Conservation (phyloP, 2,888 invertebrate species). For the Boloria selene region DNA sequence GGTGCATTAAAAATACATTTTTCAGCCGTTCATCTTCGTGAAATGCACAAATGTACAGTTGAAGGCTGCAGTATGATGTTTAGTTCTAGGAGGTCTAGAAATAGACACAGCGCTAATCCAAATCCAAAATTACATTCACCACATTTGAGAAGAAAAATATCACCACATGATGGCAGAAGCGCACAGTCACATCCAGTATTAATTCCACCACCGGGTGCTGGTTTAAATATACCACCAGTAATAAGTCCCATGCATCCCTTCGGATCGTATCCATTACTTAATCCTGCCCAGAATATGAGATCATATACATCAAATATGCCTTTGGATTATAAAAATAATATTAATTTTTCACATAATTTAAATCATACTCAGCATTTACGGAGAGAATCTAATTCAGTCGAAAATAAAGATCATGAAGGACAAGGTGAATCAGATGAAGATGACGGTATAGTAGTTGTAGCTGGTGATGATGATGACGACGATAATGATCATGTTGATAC, state of each 20-base stretch:
- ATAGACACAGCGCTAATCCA: constrained; percentile 98
- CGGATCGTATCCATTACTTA: constrained; percentile 89
- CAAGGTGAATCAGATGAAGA: constrained; percentile 87
- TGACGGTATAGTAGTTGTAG: constrained; percentile 90
- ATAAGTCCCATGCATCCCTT: constrained; percentile 89
- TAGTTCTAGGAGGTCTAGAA: constrained; percentile 96
- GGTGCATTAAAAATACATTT: constrained; percentile 99
- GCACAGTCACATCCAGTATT: constrained; percentile 92
- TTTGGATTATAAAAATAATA: constrained; percentile 77
- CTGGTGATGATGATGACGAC: constrained; percentile 89
- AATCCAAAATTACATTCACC: constrained; percentile 99
- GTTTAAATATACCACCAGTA: constrained; percentile 84
- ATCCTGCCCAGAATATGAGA: constrained; percentile 85
- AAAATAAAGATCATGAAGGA: constrained; percentile 82
- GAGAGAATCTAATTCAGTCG: constrained; percentile 67
- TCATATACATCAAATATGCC: constrained; percentile 77
- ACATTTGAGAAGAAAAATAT: constrained; percentile 95
- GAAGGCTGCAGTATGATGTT: constrained; percentile 99
- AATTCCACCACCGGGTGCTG: constrained; percentile 86
- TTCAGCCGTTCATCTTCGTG: constrained; percentile 98
- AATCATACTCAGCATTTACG: constrained; percentile 67
- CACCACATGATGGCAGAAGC: constrained; percentile 95
- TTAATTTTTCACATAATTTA: constrained; percentile 60
- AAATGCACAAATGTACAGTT: constrained; percentile 99
- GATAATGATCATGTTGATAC: constrained; percentile 81